phyloP scores from a whole-genome alignment of 1,140 invertebrate genomes.

The Drosophila obscura region DNA sequence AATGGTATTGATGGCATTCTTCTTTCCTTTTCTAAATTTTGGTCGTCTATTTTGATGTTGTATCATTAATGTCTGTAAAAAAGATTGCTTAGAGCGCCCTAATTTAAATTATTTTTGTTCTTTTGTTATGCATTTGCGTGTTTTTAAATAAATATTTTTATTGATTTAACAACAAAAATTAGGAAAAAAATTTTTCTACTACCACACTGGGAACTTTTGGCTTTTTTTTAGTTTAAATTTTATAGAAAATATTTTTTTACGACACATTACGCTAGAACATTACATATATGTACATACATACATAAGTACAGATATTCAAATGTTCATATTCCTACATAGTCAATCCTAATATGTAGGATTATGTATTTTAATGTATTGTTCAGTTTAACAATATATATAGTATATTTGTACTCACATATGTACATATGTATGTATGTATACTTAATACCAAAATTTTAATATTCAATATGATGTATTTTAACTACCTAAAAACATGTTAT shows the following conservation, averaged over 20 bases:
- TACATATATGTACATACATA: conserved; percentile 11
- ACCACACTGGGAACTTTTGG: not conserved
- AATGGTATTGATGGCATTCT: too few species aligned
- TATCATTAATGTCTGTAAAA: conserved; percentile 20
- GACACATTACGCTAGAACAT: not conserved
- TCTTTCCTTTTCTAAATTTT: not conserved
- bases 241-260: too few species aligned
- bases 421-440: conserved; percentile 18
- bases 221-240: too few species aligned
- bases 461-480: conserved; percentile 58
- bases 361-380: not conserved
- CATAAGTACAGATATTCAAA: too few species aligned
- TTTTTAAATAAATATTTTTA: conserved; percentile 6
- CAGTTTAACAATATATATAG: not conserved
- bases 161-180: conserved; percentile 4
- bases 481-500: conserved; percentile 67
- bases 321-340: too few species aligned
- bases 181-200: conserved; percentile 1
- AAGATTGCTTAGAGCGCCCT: conserved; percentile 16
- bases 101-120: conserved; percentile 2
- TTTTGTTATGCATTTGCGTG: conserved; percentile 22
- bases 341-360: too few species aligned
- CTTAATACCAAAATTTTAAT: conserved; percentile 65
- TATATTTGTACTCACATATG: conserved; percentile 2
- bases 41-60: conserved; percentile 27